Evolutionary conservation across 2,113 vertebrate species (phyloP), one percentile per base, ranked within the genome.

Genomic region (Clupea harengus): DNA sequence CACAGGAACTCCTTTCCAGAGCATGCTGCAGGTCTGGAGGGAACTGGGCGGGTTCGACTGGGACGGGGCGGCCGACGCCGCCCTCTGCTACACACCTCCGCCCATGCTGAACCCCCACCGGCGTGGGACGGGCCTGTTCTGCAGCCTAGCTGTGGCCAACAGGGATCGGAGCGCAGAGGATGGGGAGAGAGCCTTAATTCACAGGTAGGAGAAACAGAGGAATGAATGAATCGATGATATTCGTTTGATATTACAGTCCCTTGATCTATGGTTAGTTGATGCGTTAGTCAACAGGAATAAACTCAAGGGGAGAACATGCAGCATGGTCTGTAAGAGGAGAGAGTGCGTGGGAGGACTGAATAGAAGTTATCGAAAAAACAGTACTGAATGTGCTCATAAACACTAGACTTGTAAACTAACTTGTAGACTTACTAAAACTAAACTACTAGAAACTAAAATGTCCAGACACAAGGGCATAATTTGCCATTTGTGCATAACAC

Each of bases 101-200:
- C 95, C 95, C 2, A 93, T 95, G 85, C 93, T 96, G 39, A 94
- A 95, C 82, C 95, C 95, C 8, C 57, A 47, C 3, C 95, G 95
- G 75, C 89, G 44, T 45, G 94, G 94, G 4, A 84, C 90, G 0
- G 95, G 95, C 0, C 94, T 96, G 25, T 95, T 91, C 87, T 89
- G 90, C 49, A 92, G 91, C 85, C 46, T 95, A 82, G 49, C 54
- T 82, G 72, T 84, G 46, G 86, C 39, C 83, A 86, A 83, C 81
- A 87, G 80, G 45, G 81, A 45, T 0, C 44, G 84, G 25, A 87
- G 85, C 64, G 82, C 83, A 0, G 88, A 89, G 39, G 88, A 88
- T 20, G 84, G 49, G 83, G 6, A 81, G 86, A n/a, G 54, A 84
- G 47, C 46, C 20, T 47, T 81, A 82, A 44, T 60, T 15, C 78